Percentiles rank a stretch among this genome's conserved stretches.
phyloP scores from a whole-genome alignment of 2,888 invertebrate genomes.

The Agrotis segetum region DNA sequence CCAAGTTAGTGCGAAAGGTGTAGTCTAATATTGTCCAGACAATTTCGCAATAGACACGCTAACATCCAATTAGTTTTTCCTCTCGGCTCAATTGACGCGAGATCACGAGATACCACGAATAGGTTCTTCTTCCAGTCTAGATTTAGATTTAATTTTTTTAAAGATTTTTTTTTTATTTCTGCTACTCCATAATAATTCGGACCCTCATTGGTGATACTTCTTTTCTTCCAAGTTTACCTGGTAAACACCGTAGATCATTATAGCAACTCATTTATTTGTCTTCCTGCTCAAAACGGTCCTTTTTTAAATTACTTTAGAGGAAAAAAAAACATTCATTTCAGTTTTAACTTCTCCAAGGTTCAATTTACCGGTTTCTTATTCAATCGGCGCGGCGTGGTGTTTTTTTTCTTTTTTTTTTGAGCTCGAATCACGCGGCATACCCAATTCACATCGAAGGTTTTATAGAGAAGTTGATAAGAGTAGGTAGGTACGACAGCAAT shows the following conservation, averaged over 20 bases:
- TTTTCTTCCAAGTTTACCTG: not conserved
- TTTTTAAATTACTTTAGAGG: no score
- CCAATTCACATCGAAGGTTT: not conserved
- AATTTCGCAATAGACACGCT: conserved; percentile 24
- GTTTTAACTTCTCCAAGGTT: no score
- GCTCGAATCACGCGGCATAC: not conserved
- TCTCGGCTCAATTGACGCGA: not conserved
- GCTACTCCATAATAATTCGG: no score
- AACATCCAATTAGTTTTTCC: conserved; percentile 12
- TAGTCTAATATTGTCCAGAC: not conserved
- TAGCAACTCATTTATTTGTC: not conserved
- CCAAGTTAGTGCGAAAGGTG: not conserved
- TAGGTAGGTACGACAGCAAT: conserved; percentile 10
- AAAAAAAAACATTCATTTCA: no score
- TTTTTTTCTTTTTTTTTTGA: not conserved
- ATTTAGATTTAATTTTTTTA: no score
- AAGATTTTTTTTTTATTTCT: no score
- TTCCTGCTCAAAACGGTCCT: not conserved
- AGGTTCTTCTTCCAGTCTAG: conserved; percentile 16
- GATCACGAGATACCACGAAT: conserved; percentile 3
- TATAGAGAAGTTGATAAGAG: not conserved
- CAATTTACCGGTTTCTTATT: not conserved
- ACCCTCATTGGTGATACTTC: no score
- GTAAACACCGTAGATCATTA: no score
- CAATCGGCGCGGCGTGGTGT: not conserved